phyloP scores from a whole-genome alignment of 2,888 invertebrate species.

The Nineta flava region DNA sequence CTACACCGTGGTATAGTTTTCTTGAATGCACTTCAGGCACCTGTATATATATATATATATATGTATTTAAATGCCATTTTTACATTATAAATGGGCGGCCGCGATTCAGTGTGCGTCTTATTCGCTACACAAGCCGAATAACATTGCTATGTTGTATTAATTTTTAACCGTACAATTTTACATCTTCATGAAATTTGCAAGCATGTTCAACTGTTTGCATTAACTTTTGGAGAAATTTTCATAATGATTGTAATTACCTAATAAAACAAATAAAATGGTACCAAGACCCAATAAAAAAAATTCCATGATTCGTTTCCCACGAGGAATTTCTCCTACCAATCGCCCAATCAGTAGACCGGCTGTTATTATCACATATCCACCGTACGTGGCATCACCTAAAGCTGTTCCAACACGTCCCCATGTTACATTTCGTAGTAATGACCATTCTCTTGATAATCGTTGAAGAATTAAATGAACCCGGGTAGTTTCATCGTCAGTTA shows the following conservation, averaged over 20 bases:
- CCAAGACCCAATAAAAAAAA: slow-evolving; percentile 54
- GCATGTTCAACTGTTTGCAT: too few species aligned
- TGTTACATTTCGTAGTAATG: slow-evolving; percentile 53
- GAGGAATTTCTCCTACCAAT: slow-evolving; percentile 46
- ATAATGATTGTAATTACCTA: slow-evolving; percentile 30
- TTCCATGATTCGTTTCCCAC: slow-evolving; percentile 44
- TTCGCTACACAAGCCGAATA: too few species aligned
- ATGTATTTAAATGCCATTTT: too few species aligned
- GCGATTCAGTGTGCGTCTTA: too few species aligned
- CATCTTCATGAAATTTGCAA: too few species aligned
- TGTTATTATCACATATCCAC: slow-evolving; percentile 55
- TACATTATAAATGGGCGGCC: too few species aligned
- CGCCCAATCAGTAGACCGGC: slow-evolving; percentile 48
- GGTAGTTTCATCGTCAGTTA: slow-evolving; percentile 56
- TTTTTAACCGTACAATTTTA: too few species aligned
- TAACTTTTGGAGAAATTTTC: too few species aligned
- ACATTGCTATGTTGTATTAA: too few species aligned
- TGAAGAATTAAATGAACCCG: slow-evolving; percentile 50
- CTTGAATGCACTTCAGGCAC: too few species aligned
- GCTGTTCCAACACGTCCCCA: slow-evolving; percentile 55
- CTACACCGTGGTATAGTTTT: too few species aligned
- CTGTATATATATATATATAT: too few species aligned
- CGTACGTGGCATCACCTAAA: slow-evolving; percentile 48
- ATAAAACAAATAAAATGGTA: slow-evolving; percentile 46
- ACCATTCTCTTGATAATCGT: slow-evolving; percentile 60